Conservation (phyloP, 53 echinoderm and acorn worm genomes). For the Mesocentrotus franciscanus region DNA sequence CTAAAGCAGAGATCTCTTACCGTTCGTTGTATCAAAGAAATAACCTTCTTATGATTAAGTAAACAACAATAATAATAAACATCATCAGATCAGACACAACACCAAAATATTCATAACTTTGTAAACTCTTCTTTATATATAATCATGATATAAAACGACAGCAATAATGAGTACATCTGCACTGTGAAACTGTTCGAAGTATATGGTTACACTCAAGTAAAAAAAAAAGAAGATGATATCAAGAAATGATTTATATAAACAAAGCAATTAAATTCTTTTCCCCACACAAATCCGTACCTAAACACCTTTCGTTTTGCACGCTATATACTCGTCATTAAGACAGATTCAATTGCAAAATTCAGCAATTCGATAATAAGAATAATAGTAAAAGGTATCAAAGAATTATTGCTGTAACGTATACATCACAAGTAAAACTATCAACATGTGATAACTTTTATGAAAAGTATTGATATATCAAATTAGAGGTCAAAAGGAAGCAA, state of each 20-base stretch:
- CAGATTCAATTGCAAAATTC: background rate
- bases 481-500: background rate
- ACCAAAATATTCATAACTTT: conserved; percentile 40
- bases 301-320: background rate
- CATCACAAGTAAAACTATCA: conserved; percentile 47
- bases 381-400: conserved; percentile 46
- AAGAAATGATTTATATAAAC: conserved; percentile 44
- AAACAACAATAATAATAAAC: conserved; percentile 28
- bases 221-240: conserved; percentile 3
- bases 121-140: conserved; percentile 37
- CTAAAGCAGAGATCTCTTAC: background rate
- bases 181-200: conserved; percentile 16
- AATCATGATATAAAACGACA: conserved; percentile 41
- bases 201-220: conserved; percentile 43
- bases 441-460: background rate
- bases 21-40: conserved; percentile 50
- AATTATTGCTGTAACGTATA: conserved; percentile 52
- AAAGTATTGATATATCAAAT: background rate
- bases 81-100: conserved; percentile 16
- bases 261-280: background rate
- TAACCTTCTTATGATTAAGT: background rate
- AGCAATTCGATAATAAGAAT: conserved; percentile 26
- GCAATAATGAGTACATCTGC: conserved; percentile 50
- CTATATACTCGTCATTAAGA: background rate
- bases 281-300: background rate